phyloP scores from a whole-genome alignment of 1,140 invertebrate genomes.

The Formica selysi region DNA sequence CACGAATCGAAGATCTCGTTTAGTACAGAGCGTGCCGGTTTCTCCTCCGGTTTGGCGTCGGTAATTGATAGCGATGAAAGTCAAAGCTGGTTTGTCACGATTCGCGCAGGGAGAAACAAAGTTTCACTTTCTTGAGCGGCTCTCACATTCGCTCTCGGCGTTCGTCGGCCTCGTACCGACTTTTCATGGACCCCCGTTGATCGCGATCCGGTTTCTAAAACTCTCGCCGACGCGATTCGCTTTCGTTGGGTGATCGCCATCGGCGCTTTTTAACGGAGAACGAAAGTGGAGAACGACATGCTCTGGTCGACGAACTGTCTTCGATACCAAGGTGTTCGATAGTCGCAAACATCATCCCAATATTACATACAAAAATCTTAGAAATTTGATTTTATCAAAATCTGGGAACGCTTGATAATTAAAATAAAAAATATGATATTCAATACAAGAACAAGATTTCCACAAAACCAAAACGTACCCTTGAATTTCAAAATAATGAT shows the following conservation, averaged over 20 bases:
- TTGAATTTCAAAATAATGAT: background rate
- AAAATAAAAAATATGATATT: constrained; percentile 1
- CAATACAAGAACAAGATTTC: background rate
- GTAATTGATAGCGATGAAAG: constrained; percentile 76
- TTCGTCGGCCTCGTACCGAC: constrained; percentile 62
- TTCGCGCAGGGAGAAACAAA: constrained; percentile 74
- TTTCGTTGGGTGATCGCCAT: constrained; percentile 77
- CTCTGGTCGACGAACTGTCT: constrained; percentile 71
- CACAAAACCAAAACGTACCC: background rate
- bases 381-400: constrained; percentile 1
- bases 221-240: constrained; percentile 76
- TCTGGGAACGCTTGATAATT: constrained; percentile 1
- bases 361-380: background rate
- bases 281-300: constrained; percentile 75
- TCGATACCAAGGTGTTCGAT: background rate
- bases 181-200: constrained; percentile 78
- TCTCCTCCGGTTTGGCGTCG: constrained; percentile 59
- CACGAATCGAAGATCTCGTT: constrained; percentile 30
- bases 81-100: constrained; percentile 76
- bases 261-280: constrained; percentile 72
- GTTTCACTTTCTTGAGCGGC: constrained; percentile 82
- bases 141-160: constrained; percentile 77
- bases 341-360: background rate
- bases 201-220: constrained; percentile 82
- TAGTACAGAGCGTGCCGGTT: constrained; percentile 50